These are phyloP conservation scores for Drosophila sulfurigaster DNA, from an alignment of 1,140 invertebrate species.

Conservation along the genomic window DNA sequence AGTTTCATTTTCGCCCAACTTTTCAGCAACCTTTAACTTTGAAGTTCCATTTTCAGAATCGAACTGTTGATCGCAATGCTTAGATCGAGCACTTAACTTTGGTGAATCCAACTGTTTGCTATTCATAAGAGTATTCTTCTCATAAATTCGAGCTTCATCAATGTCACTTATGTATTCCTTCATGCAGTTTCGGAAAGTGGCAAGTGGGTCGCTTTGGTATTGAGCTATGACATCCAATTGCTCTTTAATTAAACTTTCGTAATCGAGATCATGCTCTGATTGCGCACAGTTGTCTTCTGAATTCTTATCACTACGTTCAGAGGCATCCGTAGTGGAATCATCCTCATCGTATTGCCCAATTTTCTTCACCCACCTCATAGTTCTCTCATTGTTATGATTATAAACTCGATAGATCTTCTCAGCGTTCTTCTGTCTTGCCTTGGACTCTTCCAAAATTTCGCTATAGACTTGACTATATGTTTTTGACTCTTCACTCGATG, in stretches of 20 bases:
- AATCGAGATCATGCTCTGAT: background rate
- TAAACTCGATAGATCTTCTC: conserved; percentile 38
- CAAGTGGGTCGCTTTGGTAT: background rate
- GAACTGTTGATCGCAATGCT: background rate
- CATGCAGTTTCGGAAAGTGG: conserved; percentile 6
- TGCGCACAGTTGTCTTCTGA: background rate
- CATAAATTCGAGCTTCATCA: background rate
- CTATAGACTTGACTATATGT: conserved; percentile 70
- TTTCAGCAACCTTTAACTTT: background rate
- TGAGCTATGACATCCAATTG: background rate
- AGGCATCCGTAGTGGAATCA: conserved; percentile 20
- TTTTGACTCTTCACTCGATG: conserved; percentile 55
- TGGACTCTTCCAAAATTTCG: conserved; percentile 64
- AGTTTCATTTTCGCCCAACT: background rate
- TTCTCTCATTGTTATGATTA: background rate
- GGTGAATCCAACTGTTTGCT: background rate
- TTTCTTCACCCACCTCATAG: conserved; percentile 18
- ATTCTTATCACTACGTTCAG: background rate
- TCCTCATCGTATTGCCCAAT: background rate
- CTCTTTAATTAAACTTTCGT: background rate
- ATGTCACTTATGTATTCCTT: conserved; percentile 22
- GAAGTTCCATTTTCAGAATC: background rate
- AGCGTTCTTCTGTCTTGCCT: conserved; percentile 50
- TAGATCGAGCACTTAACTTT: background rate
- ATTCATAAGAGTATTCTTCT: background rate